Percentiles rank a stretch among this genome's conserved stretches.
These are phyloP conservation scores for Aphaenogaster floridana DNA, from an alignment of 1,140 invertebrate genomes.

Conservation along the genomic window DNA sequence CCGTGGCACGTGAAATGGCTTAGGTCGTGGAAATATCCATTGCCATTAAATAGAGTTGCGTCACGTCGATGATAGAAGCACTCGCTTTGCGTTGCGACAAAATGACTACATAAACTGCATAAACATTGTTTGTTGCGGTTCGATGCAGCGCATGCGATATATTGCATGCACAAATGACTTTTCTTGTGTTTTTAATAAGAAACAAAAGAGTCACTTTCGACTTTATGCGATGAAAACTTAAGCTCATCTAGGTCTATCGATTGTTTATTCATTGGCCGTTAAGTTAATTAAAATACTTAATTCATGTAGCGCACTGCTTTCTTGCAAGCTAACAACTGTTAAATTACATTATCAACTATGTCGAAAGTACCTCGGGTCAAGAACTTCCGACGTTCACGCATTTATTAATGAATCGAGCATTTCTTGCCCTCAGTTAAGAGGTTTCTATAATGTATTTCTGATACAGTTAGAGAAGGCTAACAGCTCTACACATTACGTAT, in stretches of 20 bases:
- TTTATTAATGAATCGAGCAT: slow-evolving; percentile 19
- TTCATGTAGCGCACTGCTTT: not conserved
- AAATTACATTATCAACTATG: slow-evolving; percentile 8
- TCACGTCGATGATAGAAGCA: not conserved
- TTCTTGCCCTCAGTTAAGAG: not conserved
- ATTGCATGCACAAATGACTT: not conserved
- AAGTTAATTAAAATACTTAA: slow-evolving; percentile 9
- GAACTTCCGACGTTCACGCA: slow-evolving; percentile 26
- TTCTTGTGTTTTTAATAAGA: not conserved
- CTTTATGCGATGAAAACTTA: not conserved
- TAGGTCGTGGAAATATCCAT: not conserved
- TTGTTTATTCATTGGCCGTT: slow-evolving; percentile 8
- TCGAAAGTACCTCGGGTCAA: not conserved
- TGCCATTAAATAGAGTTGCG: not conserved
- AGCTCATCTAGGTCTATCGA: not conserved
- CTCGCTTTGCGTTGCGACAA: not conserved
- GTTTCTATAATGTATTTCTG: not conserved
- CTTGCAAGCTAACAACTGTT: not conserved
- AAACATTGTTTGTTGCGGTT: not conserved
- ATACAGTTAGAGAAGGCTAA: not conserved
- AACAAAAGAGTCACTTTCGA: not conserved
- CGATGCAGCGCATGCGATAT: not conserved
- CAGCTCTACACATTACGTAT: not conserved
- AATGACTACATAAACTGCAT: slow-evolving; percentile 25
- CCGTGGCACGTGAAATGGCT: slow-evolving; percentile 4